Evolutionary conservation across 2,888 invertebrate species (phyloP), one percentile per base, ranked within the genome.

Genomic region (Nezara viridula): DNA sequence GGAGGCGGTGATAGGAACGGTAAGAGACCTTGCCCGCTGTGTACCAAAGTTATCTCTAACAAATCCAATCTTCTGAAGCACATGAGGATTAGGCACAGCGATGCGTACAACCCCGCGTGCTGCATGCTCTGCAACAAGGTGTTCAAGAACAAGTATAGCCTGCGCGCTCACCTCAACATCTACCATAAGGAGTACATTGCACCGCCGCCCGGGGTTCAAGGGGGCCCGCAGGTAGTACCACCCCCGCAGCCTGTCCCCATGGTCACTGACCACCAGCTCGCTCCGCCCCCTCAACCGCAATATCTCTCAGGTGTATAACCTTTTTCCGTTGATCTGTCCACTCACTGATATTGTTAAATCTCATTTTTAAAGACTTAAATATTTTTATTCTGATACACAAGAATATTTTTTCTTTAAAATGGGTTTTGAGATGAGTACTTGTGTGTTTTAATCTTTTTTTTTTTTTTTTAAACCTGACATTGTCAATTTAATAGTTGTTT

Each of bases 81-180:
- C 91, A 92, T 92, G 91, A 91, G 92, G 88, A 92, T 92, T 89
- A 91, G 92, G 52, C 92, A 92, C 91, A 92, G 92, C 89, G 92
- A 92, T 85, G 91, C 91, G 50, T 92, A 92, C 89, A 91, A 91
- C 86, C 92, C 92, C 37, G 92, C 92, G 66, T 92, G 91, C 90
- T 92, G 92, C 90, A 91, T 91, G 60, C 91, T 92, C 21, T 92
- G 92, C 90, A 91, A 91, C 88, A 92, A 92, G 90, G 91, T 92
- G 40, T 92, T 92, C 91, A 92, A 92, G 91, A 92, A 92, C 91
- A 92, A 92, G 91, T 92, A 92, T 90, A 92, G 92, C 90, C 91
- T 92, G 16, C 91, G 92, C 52, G 92, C 92, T 37, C 92, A 92
- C 90, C 91, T 92, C 90, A 92, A 92, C 90, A 92, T 92, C 77